Conservation (phyloP, 2,113 vertebrate genomes). For the Tachuris rubrigastra region DNA sequence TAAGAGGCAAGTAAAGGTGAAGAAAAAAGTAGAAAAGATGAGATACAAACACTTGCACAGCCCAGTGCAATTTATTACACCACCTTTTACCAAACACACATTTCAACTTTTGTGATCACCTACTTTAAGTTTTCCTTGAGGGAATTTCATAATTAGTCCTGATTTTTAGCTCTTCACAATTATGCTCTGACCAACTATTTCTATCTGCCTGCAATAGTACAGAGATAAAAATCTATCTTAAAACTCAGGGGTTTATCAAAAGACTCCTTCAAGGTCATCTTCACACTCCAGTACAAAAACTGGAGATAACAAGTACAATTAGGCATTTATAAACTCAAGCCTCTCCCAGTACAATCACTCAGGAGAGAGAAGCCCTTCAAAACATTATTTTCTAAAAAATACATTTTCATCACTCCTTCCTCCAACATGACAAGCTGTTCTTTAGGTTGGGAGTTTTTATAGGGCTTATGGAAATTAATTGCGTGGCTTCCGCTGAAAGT, state of each 20-base stretch:
- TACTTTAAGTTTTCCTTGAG: neutral
- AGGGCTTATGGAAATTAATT: slow-evolving; percentile 13
- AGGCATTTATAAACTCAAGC: neutral
- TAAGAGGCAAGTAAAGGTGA: neutral
- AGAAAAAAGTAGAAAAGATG: neutral
- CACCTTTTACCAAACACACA: neutral
- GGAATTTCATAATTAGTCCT: neutral
- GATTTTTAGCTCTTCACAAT: neutral
- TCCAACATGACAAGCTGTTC: slow-evolving; percentile 23
- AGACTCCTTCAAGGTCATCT: slow-evolving; percentile 19
- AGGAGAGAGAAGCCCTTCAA: neutral
- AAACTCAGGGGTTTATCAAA: slow-evolving; percentile 10
- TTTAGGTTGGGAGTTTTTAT: slow-evolving; percentile 5
- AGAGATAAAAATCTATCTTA: slow-evolving; percentile 7
- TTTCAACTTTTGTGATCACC: neutral
- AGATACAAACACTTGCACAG: neutral
- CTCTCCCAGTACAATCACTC: neutral
- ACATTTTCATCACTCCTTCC: neutral
- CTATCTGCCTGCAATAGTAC: neutral
- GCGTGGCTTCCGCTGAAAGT: neutral
- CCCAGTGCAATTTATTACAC: neutral
- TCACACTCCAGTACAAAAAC: neutral
- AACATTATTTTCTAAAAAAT: neutral
- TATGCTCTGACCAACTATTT: slow-evolving; percentile 1
- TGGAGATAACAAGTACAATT: neutral